Evolutionary conservation across 2,888 invertebrate genomes (phyloP).

Genomic region (Lomographa bimaculata): DNA sequence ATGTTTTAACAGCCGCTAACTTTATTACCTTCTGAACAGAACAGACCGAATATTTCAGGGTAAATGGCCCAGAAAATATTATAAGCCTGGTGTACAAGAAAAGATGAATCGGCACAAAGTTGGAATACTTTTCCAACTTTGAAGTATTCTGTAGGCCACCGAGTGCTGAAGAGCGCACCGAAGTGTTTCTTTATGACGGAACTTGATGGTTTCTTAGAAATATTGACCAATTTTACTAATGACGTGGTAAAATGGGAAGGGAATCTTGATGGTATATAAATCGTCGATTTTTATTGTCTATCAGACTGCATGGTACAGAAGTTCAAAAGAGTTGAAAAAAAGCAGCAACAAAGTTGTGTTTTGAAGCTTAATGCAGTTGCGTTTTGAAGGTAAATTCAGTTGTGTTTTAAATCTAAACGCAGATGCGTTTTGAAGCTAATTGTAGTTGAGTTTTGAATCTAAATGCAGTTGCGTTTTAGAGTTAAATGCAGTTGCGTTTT

Average conservation of each 20-base stretch:
- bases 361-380: no score
- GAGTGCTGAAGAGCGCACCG: slow-evolving; percentile 65
- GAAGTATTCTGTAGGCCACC: slow-evolving; percentile 57
- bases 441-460: no score
- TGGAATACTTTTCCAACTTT: slow-evolving; percentile 63
- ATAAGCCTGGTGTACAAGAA: slow-evolving; percentile 57
- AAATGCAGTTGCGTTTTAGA: no score
- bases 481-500: no score
- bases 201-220: slow-evolving; percentile 55
- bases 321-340: no score
- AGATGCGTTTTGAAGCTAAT: no score
- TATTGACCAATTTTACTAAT: slow-evolving; percentile 56
- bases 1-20: slow-evolving; percentile 1
- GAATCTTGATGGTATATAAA: no score
- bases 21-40: slow-evolving; percentile 44
- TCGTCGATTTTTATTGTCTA: no score
- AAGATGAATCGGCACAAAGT: slow-evolving; percentile 69
- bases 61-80: slow-evolving; percentile 68
- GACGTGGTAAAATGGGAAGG: slow-evolving; percentile 1
- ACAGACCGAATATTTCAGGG: slow-evolving; percentile 59
- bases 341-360: no score
- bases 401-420: no score
- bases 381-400: no score
- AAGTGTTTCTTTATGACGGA: slow-evolving; percentile 72
- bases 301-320: no score